Percentiles rank a stretch among this genome's conserved stretches.
phyloP scores from a whole-genome alignment of 1,140 invertebrate genomes.

The Luehdorfia chinensis region DNA sequence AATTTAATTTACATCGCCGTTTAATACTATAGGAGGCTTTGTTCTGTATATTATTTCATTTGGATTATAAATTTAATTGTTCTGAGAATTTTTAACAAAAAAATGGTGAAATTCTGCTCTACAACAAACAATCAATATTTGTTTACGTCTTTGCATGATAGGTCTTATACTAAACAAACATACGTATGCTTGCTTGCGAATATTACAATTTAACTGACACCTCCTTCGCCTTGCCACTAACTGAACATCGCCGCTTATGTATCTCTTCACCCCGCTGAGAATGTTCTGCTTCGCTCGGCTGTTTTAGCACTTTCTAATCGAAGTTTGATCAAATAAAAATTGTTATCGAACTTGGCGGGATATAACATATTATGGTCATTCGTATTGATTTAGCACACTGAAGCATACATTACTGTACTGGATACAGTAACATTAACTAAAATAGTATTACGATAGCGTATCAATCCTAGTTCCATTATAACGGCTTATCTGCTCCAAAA shows the following conservation, averaged over 20 bases:
- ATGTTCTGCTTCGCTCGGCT: constrained; percentile 73
- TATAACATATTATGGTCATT: constrained; percentile 29
- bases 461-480: constrained; percentile 43
- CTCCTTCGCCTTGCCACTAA: constrained; percentile 72
- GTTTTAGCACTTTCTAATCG: constrained; percentile 26
- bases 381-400: constrained; percentile 25
- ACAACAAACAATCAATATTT: not conserved
- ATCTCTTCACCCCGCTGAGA: constrained; percentile 71
- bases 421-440: constrained; percentile 35
- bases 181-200: constrained; percentile 60
- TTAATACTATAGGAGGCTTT: constrained; percentile 20
- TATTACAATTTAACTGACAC: constrained; percentile 54
- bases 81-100: too few relatives aligned
- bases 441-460: constrained; percentile 33
- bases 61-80: too few relatives aligned
- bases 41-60: constrained; percentile 12
- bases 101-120: not conserved
- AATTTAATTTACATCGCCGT: constrained; percentile 42
- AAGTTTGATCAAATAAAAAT: constrained; percentile 18
- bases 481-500: constrained; percentile 67
- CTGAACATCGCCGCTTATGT: constrained; percentile 69
- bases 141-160: constrained; percentile 28
- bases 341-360: constrained; percentile 53
- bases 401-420: constrained; percentile 21
- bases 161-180: constrained; percentile 24